These are phyloP conservation scores for Lasioglossum leucozonium DNA, from an alignment of 2,888 invertebrate genomes.

Conservation along the genomic window DNA sequence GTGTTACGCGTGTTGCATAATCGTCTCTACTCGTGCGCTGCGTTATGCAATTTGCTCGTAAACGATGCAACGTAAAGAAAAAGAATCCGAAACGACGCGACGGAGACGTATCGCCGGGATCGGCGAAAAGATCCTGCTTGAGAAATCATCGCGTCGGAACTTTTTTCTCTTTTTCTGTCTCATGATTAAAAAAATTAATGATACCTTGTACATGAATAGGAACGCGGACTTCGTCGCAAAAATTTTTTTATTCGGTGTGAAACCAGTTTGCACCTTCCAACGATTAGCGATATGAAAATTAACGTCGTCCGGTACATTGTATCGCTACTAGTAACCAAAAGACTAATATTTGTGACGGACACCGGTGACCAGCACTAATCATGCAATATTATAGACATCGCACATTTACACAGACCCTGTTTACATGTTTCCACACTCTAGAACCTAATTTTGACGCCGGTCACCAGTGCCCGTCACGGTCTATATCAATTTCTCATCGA, in stretches of 20 bases:
- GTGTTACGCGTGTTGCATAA: conserved; percentile 69
- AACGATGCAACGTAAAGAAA: background rate
- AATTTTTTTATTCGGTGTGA: no score
- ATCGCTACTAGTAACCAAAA: background rate
- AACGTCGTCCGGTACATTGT: no score
- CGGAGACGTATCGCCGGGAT: background rate
- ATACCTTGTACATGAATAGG: no score
- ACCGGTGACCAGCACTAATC: no score
- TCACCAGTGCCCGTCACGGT: background rate
- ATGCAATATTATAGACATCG: no score
- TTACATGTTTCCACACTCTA: no score
- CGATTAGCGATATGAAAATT: no score
- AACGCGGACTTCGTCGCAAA: no score
- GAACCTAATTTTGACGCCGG: background rate
- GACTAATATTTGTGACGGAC: no score
- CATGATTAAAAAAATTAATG: background rate
- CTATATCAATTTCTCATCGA: no score
- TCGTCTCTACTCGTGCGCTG: conserved; percentile 44
- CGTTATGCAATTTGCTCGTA: conserved; percentile 61
- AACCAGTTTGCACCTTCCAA: no score
- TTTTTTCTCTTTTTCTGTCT: background rate
- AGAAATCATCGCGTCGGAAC: background rate
- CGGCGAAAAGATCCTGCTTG: background rate
- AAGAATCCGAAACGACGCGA: background rate
- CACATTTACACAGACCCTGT: no score